Percentiles rank a stretch among this genome's conserved stretches.
These are phyloP conservation scores for Lepus americanus DNA, from an alignment of 2,113 vertebrate genomes.

Conservation along the genomic window DNA sequence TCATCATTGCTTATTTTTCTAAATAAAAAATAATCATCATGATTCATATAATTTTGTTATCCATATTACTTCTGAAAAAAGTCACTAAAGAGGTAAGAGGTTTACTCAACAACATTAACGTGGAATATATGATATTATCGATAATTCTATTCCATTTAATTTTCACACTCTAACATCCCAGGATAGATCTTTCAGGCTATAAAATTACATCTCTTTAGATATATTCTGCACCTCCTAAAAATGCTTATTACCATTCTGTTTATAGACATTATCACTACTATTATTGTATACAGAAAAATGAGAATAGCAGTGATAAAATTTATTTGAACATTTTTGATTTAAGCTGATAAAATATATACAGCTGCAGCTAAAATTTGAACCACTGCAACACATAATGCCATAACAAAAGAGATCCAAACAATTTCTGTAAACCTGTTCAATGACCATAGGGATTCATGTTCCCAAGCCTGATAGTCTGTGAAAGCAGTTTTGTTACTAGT, in stretches of 20 bases:
- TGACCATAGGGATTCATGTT: background rate
- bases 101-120: background rate
- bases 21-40: conserved; percentile 15
- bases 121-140: background rate
- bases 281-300: background rate
- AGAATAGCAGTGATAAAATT: background rate
- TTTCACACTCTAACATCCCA: background rate
- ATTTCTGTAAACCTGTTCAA: background rate
- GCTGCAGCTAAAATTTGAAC: background rate
- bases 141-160: background rate
- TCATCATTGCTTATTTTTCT: background rate
- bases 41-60: conserved; percentile 31
- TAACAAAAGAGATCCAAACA: background rate
- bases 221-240: background rate
- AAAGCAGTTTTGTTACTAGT: background rate
- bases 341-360: background rate
- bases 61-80: background rate
- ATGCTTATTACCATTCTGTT: background rate
- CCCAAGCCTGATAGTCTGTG: background rate
- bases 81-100: background rate
- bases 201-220: background rate
- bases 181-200: background rate
- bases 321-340: background rate
- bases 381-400: background rate
- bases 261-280: background rate